Evolutionary conservation across 2,888 invertebrate genomes (phyloP), one percentile per base, ranked within the genome.

Genomic region (Sesamia inferens): DNA sequence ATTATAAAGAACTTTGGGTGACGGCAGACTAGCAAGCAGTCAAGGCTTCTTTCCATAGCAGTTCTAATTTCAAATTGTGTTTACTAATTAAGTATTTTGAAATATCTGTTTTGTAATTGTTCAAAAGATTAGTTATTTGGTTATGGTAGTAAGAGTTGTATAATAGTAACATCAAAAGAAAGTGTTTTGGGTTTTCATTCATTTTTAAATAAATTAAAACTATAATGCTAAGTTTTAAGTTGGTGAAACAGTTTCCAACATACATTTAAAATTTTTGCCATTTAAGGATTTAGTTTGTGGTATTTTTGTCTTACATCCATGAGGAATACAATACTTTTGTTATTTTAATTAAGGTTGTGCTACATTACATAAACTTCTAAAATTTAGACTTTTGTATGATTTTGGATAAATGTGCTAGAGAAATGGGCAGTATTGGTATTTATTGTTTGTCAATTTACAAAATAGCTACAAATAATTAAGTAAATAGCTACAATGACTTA

Each of bases 61-160:
- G 63, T 74, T 87, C 74, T 87, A 83, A 80, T 85, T 83, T 78
- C 42, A 79, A 78, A 80, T 69, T 24, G 48, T 69, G 65, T 58
- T 48, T 68, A 24, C 16, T 4, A 31, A 24, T 54, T 64, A 44
- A 31, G 31, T 31, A 31, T 24, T 67, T 61, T 72, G 62, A 72
- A 74, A 70, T 64, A 48, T 61, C 16, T 63, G 19, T 64, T 51
- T 54, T 68, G 42, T 62, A 54, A 68, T 44, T 61, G 24, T 71
- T 65, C 58, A 8, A 48, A 58, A 55, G 48, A 61, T 65, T 71
- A 55, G n/a, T 39, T 57, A 16, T 31, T 51, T 57, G 13, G 19
- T 7, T 22, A 31, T 0, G 0, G 16, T 0, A 0, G 5, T 31
- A 6, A 31, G 16, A 16, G 19, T 14, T 19, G 0, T 8, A 39